Evolutionary conservation across 1,140 invertebrate species (phyloP), one percentile per base, ranked within the genome.

Genomic region (Gryllus bimaculatus): DNA sequence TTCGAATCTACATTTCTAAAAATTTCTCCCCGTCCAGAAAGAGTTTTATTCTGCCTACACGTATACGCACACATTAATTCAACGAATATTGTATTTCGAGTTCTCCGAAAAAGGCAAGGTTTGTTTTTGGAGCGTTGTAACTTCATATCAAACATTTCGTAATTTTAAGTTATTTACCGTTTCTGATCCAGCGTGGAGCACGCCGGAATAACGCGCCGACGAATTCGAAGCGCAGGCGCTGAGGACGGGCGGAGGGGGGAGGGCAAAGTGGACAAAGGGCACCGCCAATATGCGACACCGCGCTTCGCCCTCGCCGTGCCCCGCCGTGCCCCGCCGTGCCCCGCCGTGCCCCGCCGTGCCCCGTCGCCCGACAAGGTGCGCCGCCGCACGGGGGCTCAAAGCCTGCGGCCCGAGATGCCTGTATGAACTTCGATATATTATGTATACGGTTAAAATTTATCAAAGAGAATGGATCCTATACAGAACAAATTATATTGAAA

Each of bases 391-490:
- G 18, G 54, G 18, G 54, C 18, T 66, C 54, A 66, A 66, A 66
- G 54, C 54, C 54, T 1, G 54, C 54, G 18, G 54, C 0, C 18
- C 54, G 54, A 66, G 54, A 66, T 66, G 54, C 54, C 54, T 66
- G 54, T 66, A 66, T 66, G 10, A 66, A 66, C 54, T 66, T 66
- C 54, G 54, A 66, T 66, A 66, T 10, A 66, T 66, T 66, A 66
- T 66, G 54, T 66, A 66, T 66, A 18, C 54, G 54, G 54, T 66
- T 66, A 66, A 66, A 66, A 66, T 66, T 66, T 66, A 66, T 66
- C 54, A 66, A 66, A 66, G 54, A 66, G 54, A 66, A 66, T 66
- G 18, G 54, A 66, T 66, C 54, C 54, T 66, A 66, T 66, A 66
- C 54, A 66, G 18, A 66, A 66, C 18, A 66, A 66, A 66, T 66